These are phyloP conservation scores for Phragmatobia fuliginosa DNA, from an alignment of 2,888 invertebrate species.

Conservation along the genomic window DNA sequence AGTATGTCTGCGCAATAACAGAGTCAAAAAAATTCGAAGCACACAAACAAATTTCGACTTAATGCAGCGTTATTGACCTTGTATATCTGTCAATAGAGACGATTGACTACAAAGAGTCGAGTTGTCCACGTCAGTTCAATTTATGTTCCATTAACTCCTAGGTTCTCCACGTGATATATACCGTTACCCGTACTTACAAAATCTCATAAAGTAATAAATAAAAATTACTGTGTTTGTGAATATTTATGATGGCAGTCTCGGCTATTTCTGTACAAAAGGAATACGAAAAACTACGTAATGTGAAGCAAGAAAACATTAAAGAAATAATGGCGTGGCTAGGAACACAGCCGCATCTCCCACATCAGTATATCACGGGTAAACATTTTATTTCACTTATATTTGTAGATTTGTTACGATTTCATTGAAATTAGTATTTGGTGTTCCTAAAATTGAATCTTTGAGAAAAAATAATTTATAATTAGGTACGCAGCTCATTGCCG, in stretches of 20 bases:
- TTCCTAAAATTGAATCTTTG: too few relatives aligned
- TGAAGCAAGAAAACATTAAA: conserved; percentile 85
- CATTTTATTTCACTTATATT: conserved; percentile 9
- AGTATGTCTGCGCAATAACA: neutral
- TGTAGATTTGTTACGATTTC: neutral
- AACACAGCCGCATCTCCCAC: conserved; percentile 88
- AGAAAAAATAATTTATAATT: too few relatives aligned
- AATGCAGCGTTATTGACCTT: conserved; percentile 36
- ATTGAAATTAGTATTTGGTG: neutral
- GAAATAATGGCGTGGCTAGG: conserved; percentile 87
- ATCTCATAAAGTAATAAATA: conserved; percentile 8
- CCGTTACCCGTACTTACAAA: conserved; percentile 7
- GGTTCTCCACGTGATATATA: conserved; percentile 32
- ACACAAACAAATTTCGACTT: conserved; percentile 9
- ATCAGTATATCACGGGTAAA: conserved; percentile 77
- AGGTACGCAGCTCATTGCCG: too few relatives aligned
- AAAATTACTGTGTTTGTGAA: conserved; percentile 9
- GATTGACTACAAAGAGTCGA: conserved; percentile 42
- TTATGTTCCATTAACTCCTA: conserved; percentile 40
- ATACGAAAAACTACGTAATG: conserved; percentile 85
- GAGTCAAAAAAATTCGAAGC: neutral
- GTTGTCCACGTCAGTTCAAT: conserved; percentile 34
- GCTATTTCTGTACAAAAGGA: conserved; percentile 68
- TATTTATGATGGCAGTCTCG: conserved; percentile 52
- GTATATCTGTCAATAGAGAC: conserved; percentile 46